Evolutionary conservation across 2,113 vertebrate genomes (phyloP).

Genomic region (Rhinichthys klamathensis): DNA sequence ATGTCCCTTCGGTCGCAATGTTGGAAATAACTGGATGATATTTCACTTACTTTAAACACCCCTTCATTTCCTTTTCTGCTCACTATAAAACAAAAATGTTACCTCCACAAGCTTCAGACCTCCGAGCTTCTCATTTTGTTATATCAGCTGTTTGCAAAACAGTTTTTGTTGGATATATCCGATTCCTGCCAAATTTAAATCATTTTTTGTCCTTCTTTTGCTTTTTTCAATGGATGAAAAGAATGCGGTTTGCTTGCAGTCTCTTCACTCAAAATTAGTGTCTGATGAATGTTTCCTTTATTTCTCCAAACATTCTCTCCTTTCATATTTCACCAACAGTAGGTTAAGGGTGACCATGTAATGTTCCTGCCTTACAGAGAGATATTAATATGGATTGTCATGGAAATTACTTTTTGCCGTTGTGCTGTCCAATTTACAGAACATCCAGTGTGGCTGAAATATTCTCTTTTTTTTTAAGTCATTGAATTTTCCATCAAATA

Average conservation of each 20-base stretch:
- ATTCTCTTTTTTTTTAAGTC: slow-evolving; percentile 46
- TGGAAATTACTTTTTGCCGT: slow-evolving; percentile 52
- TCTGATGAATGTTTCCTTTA: slow-evolving; percentile 41
- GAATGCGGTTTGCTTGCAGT: too few species aligned
- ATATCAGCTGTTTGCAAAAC: background rate
- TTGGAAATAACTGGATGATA: slow-evolving; percentile 28
- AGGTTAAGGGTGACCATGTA: slow-evolving; percentile 51
- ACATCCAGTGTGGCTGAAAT: slow-evolving; percentile 45
- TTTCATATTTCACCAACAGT: slow-evolving; percentile 53
- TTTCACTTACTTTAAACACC: slow-evolving; percentile 25
- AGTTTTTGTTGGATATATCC: too few species aligned
- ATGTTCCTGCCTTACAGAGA: slow-evolving; percentile 51
- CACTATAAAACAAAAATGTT: slow-evolving; percentile 27
- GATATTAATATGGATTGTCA: slow-evolving; percentile 59
- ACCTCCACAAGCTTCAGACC: slow-evolving; percentile 8
- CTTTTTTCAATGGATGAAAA: too few species aligned
- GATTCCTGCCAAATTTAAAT: too few species aligned
- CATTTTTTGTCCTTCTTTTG: too few species aligned
- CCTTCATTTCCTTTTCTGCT: background rate
- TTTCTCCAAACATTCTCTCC: slow-evolving; percentile 36
- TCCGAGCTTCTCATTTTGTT: slow-evolving; percentile 18
- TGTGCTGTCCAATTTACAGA: slow-evolving; percentile 53
- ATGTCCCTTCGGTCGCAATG: background rate
- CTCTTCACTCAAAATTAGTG: slow-evolving; percentile 45
- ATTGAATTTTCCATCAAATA: slow-evolving; percentile 45